phyloP scores from a whole-genome alignment of 2,797 vertebrate genomes.

The Molossus molossus region DNA sequence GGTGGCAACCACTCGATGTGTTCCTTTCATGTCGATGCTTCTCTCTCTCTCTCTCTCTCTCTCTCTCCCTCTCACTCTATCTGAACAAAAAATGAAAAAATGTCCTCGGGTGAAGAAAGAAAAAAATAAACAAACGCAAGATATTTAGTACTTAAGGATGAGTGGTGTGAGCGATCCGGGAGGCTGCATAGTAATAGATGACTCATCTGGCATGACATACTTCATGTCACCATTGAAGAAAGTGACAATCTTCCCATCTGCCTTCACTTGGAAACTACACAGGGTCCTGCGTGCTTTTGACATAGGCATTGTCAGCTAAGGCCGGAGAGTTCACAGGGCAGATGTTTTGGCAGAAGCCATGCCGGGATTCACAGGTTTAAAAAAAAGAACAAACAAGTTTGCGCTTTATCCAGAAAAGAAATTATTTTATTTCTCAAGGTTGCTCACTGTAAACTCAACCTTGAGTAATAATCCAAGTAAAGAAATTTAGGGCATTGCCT shows the following conservation, averaged over 20 bases:
- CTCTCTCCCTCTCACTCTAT: too few relatives aligned
- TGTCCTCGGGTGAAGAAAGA: too few relatives aligned
- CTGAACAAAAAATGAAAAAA: too few relatives aligned
- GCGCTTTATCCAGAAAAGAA: neutral
- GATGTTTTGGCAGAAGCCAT: rapidly evolving
- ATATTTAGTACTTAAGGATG: neutral
- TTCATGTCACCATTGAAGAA: neutral
- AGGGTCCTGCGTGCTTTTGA: too few relatives aligned
- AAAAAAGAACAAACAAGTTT: neutral
- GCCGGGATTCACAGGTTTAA: neutral
- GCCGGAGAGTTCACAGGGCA: rapidly evolving
- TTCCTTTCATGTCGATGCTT: too few relatives aligned
- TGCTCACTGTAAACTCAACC: neutral
- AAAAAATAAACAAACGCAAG: neutral
- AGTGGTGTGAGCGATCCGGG: neutral
- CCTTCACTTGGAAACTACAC: neutral
- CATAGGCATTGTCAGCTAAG: neutral
- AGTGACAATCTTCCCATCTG: neutral
- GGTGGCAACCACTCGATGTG: too few relatives aligned
- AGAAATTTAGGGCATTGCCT: neutral
- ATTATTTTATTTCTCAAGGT: neutral
- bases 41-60: too few relatives aligned
- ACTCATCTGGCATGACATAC: rapidly evolving
- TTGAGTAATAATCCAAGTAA: neutral
- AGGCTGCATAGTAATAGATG: neutral